A percentile compares a stretch with the other conserved stretches of the same genome.
phyloP scores from a whole-genome alignment of 2,113 vertebrate genomes.

The Indicator maculatus region DNA sequence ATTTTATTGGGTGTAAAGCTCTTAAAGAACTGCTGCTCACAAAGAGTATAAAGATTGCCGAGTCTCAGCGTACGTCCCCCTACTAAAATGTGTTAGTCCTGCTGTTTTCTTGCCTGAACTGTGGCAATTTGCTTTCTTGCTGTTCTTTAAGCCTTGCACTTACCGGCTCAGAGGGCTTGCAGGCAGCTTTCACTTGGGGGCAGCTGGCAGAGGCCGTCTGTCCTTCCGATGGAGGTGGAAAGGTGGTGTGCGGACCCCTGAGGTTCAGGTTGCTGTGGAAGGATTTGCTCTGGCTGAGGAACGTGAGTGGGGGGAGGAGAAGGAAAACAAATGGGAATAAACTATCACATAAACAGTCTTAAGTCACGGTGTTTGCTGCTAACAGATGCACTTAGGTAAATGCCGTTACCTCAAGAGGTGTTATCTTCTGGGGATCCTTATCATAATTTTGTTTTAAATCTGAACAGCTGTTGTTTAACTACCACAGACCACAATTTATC shows the following conservation, averaged over 20 bases:
- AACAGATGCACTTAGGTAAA: slow-evolving; percentile 86
- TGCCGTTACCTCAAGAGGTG: slow-evolving; percentile 81
- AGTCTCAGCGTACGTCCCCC: slow-evolving; percentile 4
- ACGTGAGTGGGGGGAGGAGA: neutral
- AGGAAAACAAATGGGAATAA: slow-evolving; percentile 60
- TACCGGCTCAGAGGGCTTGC: neutral
- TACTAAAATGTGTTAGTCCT: slow-evolving; percentile 37
- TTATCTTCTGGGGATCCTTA: slow-evolving; percentile 89
- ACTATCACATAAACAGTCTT: slow-evolving; percentile 57
- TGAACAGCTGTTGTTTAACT: slow-evolving; percentile 95
- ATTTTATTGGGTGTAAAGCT: slow-evolving; percentile 82
- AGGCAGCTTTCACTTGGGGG: slow-evolving; percentile 14
- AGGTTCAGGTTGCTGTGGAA: neutral
- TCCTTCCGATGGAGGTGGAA: neutral
- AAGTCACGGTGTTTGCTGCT: slow-evolving; percentile 68
- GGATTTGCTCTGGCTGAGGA: neutral
- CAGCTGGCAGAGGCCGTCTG: neutral
- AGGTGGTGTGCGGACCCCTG: neutral
- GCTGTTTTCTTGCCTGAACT: slow-evolving; percentile 58
- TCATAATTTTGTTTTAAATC: slow-evolving; percentile 93
- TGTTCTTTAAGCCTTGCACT: slow-evolving; percentile 52
- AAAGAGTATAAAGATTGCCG: slow-evolving; percentile 55
- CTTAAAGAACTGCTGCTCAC: slow-evolving; percentile 75
- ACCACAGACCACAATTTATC: slow-evolving; percentile 92
- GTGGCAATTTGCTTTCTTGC: slow-evolving; percentile 12